Base-by-base conservation (phyloP, 2,888 invertebrate genomes). In the Syrphus vitripennis region DNA sequence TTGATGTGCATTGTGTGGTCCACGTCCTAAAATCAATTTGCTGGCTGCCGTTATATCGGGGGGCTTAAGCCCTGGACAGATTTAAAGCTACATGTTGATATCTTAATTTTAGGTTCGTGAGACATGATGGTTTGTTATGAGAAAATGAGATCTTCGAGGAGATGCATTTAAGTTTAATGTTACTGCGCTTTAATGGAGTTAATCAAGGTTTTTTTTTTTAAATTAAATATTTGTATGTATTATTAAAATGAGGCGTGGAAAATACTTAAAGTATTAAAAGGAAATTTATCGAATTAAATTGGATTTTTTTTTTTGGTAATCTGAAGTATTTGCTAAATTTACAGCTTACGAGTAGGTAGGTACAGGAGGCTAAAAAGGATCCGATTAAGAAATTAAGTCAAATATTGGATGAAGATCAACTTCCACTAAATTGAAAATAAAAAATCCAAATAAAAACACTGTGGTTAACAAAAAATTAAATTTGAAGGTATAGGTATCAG, bases 51-150 rank as follows among this genome's bases (percentile, higher is more conserved):
- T 45, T 19, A 34, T 3, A 59, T 16, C 19, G 21, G 12, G 4
- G 21, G 12, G 4, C 24, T 55, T 37, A 45, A 24, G 21, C 19
- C 29, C 26, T 72, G 55, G 71, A 45, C 63, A 63, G 57, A 31
- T 55, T 53, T 19, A 12, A 37, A 7, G 26, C 50, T 59, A n/a
- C n/a, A n/a, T 37, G 69, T 24, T 80, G 75, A 80, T 69, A 34
- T 31, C 69, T 75, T 69, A 80, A 75, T 74, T 80, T 61, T 21
- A 42, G 61, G 34, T 42, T 53, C 29, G 65, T 45, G 65, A 65
- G 40, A 26, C 61, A 61, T 61, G 61, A 61, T 40, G 24, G 40
- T 40, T 40, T 61, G 4, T 61, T 24, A 61, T 40, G 40, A 24
- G 40, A 40, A 40, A 61, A 40, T 61, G 26, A 61, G 61, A 61